Conservation (phyloP, 2,113 vertebrate species). For the Ceuthmochares aereus region DNA sequence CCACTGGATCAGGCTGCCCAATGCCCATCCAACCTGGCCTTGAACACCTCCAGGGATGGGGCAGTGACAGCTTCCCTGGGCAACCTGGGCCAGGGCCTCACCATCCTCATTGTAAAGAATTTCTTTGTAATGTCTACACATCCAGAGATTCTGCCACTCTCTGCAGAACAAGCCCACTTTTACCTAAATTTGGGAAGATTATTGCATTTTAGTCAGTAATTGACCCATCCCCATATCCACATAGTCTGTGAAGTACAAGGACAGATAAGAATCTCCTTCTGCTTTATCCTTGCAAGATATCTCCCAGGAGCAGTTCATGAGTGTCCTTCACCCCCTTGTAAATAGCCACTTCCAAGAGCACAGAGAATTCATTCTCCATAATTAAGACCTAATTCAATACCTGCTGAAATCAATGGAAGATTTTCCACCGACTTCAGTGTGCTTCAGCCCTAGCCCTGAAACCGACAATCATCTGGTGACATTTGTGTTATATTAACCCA, state of each 20-base stretch:
- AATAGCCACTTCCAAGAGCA: slow-evolving; percentile 1
- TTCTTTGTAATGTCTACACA: too few species aligned
- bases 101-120: too few species aligned
- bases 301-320: neutral
- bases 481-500: slow-evolving; percentile 63
- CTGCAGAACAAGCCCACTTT: neutral
- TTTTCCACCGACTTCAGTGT: slow-evolving; percentile 15
- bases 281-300: neutral
- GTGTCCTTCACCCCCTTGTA: neutral
- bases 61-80: too few species aligned
- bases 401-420: neutral
- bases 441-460: slow-evolving; percentile 3
- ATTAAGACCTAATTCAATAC: slow-evolving; percentile 56
- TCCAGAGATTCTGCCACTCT: neutral
- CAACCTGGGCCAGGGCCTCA: too few species aligned
- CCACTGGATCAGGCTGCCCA: too few species aligned
- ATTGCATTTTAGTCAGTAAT: neutral
- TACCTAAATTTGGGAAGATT: neutral
- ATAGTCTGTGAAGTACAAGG: neutral
- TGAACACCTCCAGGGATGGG: too few species aligned
- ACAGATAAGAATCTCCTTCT: neutral
- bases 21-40: too few species aligned
- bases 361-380: slow-evolving; percentile 26
- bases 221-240: neutral
- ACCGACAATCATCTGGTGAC: slow-evolving; percentile 47